Conservation (phyloP, 2,113 vertebrate genomes). For the Phycodurus eques region DNA sequence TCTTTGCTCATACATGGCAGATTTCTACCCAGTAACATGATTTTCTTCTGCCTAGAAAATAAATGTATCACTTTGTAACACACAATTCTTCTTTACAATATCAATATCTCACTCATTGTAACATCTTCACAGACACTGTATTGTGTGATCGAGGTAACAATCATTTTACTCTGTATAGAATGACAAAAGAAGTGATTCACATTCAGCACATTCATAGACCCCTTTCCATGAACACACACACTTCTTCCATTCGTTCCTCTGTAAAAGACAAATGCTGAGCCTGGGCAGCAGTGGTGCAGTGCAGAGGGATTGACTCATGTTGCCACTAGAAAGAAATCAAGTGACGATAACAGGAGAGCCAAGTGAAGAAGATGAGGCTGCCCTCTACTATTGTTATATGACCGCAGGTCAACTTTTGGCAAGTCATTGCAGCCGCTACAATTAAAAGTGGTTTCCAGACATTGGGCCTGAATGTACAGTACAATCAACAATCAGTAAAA, state of each 20-base stretch:
- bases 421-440: conserved; percentile 2
- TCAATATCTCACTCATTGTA: conserved; percentile 16
- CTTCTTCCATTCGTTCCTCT: conserved; percentile 15
- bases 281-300: conserved; percentile 60
- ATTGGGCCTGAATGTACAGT: conserved; percentile 26
- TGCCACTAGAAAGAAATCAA: conserved; percentile 44
- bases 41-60: conserved; percentile 32
- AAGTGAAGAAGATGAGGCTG: conserved; percentile 18
- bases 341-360: conserved; percentile 17
- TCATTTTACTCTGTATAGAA: conserved; percentile 11
- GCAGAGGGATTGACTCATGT: conserved; percentile 61
- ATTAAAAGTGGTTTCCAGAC: conserved; percentile 33
- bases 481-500: conserved; percentile 20
- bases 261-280: conserved; percentile 47
- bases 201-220: conserved; percentile 14
- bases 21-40: conserved; percentile 48
- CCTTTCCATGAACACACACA: neutral
- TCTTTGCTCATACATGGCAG: conserved; percentile 40
- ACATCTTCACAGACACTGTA: conserved; percentile 34
- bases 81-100: conserved; percentile 46
- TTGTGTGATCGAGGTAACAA: conserved; percentile 17
- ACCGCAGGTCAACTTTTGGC: conserved; percentile 47
- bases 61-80: conserved; percentile 33
- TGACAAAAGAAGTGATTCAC: conserved; percentile 17
- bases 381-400: conserved; percentile 49